phyloP scores from a whole-genome alignment of 2,113 vertebrate genomes.

The Camelus bactrianus region DNA sequence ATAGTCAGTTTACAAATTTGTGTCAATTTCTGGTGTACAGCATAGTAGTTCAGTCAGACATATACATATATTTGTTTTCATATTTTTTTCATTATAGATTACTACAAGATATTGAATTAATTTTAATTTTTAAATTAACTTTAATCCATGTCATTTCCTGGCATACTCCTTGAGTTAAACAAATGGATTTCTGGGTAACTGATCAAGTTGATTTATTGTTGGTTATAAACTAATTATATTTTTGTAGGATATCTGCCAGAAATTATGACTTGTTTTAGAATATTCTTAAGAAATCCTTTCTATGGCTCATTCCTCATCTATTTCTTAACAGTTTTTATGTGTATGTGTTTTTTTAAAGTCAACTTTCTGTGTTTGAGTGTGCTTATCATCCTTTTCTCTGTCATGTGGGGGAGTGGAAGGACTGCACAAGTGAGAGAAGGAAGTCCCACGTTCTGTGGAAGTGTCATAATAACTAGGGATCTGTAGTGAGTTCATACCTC shows the following conservation, averaged over 20 bases:
- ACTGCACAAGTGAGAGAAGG: neutral
- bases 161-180: neutral
- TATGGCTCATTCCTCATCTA: neutral
- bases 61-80: too few relatives aligned
- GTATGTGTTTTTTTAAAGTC: neutral
- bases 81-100: too few relatives aligned
- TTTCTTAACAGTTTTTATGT: neutral
- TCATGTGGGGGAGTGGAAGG: neutral
- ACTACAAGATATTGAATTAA: neutral
- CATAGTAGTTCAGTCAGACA: too few relatives aligned
- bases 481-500: neutral
- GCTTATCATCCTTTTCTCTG: neutral
- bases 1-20: too few relatives aligned
- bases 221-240: neutral
- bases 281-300: neutral
- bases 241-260: neutral
- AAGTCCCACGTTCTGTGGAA: neutral
- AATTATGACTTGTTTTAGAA: neutral
- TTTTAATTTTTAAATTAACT: constrained; percentile 54
- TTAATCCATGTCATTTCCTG: constrained; percentile 26
- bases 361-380: neutral
- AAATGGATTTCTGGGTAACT: constrained; percentile 38
- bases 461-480: neutral
- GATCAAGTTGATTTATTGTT: neutral
- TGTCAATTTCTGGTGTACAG: too few relatives aligned